These are phyloP conservation scores for Drymodes brunneopygia DNA, from an alignment of 2,113 vertebrate species.

Conservation along the genomic window DNA sequence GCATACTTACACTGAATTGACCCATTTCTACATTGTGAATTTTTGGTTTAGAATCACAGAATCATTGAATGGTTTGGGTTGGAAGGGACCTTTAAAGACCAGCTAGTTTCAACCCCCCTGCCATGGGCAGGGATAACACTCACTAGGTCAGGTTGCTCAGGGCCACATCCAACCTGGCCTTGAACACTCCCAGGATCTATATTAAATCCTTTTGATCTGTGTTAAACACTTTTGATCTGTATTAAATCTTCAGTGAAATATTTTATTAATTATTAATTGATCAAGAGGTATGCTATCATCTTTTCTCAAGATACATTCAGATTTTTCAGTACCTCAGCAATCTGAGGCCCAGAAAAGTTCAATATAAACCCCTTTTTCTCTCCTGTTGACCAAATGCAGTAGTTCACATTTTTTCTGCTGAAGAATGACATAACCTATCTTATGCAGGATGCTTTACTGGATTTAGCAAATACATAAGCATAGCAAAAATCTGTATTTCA, in stretches of 20 bases:
- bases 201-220: neutral
- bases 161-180: neutral
- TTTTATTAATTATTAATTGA: neutral
- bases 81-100: neutral
- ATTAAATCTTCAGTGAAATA: neutral
- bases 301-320: neutral
- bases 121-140: neutral
- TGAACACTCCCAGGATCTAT: neutral
- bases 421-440: neutral
- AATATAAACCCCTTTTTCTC: neutral
- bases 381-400: neutral
- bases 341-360: neutral
- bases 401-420: neutral
- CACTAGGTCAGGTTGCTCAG: neutral
- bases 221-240: neutral
- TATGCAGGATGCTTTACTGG: neutral
- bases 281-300: neutral
- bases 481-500: neutral
- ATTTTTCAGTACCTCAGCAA: neutral
- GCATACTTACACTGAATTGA: neutral
- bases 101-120: neutral
- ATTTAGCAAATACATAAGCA: neutral
- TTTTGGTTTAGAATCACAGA: neutral
- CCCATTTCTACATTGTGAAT: neutral
- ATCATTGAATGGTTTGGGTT: neutral